Evolutionary conservation across 2,797 vertebrate species (phyloP).

Genomic region (Poecile montanus): DNA sequence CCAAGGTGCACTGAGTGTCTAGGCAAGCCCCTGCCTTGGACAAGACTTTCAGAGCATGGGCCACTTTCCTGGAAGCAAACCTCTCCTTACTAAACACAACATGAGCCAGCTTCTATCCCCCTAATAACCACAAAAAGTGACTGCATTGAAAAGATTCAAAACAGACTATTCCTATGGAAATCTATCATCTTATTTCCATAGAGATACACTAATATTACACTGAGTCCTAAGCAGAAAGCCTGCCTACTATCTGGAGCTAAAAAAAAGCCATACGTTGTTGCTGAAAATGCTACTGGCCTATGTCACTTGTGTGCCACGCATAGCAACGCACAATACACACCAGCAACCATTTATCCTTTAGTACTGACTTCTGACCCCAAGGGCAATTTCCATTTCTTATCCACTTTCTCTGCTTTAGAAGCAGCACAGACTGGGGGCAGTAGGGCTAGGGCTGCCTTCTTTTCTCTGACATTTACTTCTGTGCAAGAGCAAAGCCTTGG

Average conservation of each 20-base stretch:
- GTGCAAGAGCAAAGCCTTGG: neutral
- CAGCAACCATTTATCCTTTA: neutral
- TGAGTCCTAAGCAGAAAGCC: neutral
- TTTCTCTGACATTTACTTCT: neutral
- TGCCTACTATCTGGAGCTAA: neutral
- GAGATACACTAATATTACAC: neutral
- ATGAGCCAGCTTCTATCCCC: neutral
- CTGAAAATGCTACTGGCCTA: neutral
- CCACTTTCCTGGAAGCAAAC: neutral
- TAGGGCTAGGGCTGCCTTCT: neutral
- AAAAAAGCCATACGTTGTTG: neutral
- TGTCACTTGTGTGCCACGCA: neutral
- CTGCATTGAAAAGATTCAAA: neutral
- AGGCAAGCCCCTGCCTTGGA: neutral
- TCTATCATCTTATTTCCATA: neutral
- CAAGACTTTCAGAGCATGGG: neutral
- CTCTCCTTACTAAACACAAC: neutral
- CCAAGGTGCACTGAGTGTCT: neutral
- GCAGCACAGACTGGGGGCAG: neutral
- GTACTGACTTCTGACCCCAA: neutral
- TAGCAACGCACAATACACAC: neutral
- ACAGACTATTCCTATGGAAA: neutral
- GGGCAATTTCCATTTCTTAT: constrained; percentile 56
- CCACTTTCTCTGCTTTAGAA: constrained; percentile 8
- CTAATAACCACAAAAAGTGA: neutral